phyloP scores from a whole-genome alignment of 2,113 vertebrate genomes.

The Narcine bancroftii region DNA sequence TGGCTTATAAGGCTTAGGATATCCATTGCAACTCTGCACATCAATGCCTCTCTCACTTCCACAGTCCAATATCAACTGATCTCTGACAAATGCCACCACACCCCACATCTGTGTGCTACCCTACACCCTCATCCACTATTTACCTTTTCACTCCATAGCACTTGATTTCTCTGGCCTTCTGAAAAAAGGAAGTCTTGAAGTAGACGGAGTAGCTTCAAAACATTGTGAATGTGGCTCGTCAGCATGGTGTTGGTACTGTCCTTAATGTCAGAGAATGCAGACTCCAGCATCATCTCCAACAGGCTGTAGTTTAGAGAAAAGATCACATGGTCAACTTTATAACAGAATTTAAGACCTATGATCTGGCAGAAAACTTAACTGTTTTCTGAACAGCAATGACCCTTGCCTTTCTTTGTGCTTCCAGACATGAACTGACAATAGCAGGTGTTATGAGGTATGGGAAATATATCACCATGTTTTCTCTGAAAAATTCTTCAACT shows the following conservation, averaged over 20 bases:
- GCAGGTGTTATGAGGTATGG: too few relatives aligned
- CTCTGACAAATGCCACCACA: background rate
- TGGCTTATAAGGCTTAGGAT: background rate
- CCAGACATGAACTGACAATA: too few relatives aligned
- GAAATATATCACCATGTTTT: too few relatives aligned
- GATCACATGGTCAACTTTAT: background rate
- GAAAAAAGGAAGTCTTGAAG: conserved; percentile 92
- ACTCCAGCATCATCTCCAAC: conserved; percentile 98
- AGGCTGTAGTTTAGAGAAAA: conserved; percentile 54
- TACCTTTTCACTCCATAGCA: conserved; percentile 96
- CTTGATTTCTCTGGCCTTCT: conserved; percentile 79
- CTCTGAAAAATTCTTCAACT: too few relatives aligned
- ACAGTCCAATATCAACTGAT: background rate
- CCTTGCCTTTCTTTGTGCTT: too few relatives aligned
- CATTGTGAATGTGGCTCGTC: conserved; percentile 66
- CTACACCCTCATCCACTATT: background rate
- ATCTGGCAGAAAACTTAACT: background rate
- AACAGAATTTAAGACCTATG: background rate
- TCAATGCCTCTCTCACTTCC: background rate
- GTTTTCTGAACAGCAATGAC: too few relatives aligned
- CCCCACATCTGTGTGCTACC: background rate
- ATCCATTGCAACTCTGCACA: background rate
- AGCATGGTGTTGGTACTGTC: conserved; percentile 54
- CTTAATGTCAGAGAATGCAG: conserved; percentile 78
- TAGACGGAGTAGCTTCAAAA: conserved; percentile 79